A percentile compares a stretch with the other conserved stretches of the same genome.
phyloP scores from a whole-genome alignment of 53 echinoderm and acorn worm genomes.

The Actinopyga echinites region DNA sequence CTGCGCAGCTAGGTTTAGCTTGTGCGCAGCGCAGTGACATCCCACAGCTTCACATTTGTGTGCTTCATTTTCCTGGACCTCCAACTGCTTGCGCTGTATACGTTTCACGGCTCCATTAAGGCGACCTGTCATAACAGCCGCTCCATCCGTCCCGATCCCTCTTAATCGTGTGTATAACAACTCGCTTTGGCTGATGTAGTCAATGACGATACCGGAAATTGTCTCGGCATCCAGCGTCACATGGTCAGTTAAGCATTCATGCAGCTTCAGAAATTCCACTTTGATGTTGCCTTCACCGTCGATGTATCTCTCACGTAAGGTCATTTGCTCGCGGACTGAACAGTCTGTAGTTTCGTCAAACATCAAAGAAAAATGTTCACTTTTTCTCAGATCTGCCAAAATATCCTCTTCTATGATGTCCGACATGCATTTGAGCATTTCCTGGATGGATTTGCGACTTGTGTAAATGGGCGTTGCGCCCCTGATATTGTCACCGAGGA shows the following conservation, averaged over 20 bases:
- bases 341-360: conserved; percentile 52
- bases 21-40: conserved; percentile 59
- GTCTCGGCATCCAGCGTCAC: neutral
- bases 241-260: conserved; percentile 9
- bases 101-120: conserved; percentile 54
- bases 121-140: conserved; percentile 64
- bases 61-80: conserved; percentile 39
- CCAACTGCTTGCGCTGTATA: conserved; percentile 40
- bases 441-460: conserved; percentile 21
- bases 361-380: conserved; percentile 21
- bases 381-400: conserved; percentile 7
- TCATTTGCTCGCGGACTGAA: conserved; percentile 17
- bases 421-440: conserved; percentile 26
- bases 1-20: conserved; percentile 56
- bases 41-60: conserved; percentile 27
- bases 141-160: conserved; percentile 69
- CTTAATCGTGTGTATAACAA: conserved; percentile 18
- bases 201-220: neutral
- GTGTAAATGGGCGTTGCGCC: conserved; percentile 5
- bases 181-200: neutral
- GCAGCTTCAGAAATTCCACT: conserved; percentile 23
- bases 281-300: conserved; percentile 8
- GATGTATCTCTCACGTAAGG: conserved; percentile 10
- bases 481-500: neutral
- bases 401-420: conserved; percentile 30